Percentiles rank a stretch among this genome's conserved stretches.
phyloP scores from a whole-genome alignment of 2,113 vertebrate species.

The Antennarius striatus region DNA sequence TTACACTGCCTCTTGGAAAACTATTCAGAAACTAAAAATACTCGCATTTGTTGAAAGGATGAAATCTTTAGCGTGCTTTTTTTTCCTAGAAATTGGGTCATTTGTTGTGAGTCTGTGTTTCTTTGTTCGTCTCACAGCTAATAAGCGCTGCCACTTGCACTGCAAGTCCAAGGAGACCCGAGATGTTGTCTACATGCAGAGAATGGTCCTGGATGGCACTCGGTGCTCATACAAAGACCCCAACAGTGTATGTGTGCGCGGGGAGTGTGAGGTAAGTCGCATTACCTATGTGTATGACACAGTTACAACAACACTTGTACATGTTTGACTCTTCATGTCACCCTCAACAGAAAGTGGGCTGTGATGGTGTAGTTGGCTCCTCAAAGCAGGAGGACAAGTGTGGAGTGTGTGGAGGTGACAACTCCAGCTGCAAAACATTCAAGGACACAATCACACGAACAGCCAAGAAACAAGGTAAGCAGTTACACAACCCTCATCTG shows the following conservation, averaged over 20 bases:
- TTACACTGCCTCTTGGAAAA: slow-evolving; percentile 29
- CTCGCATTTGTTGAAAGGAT: slow-evolving; percentile 23
- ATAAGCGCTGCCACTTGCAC: slow-evolving; percentile 92
- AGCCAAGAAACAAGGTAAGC: slow-evolving; percentile 88
- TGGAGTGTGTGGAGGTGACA: slow-evolving; percentile 94
- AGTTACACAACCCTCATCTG: too few species aligned
- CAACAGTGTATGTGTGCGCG: slow-evolving; percentile 92
- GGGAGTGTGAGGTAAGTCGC: slow-evolving; percentile 89
- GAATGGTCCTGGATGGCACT: slow-evolving; percentile 88
- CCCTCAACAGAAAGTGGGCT: slow-evolving; percentile 90
- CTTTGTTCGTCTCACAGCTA: slow-evolving; percentile 78
- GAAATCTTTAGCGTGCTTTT: slow-evolving; percentile 7
- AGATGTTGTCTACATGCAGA: slow-evolving; percentile 90
- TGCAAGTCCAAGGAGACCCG: slow-evolving; percentile 90
- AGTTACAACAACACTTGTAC: background rate
- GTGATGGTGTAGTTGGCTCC: slow-evolving; percentile 93
- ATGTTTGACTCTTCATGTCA: slow-evolving; percentile 21
- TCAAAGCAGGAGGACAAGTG: slow-evolving; percentile 95
- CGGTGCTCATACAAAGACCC: slow-evolving; percentile 96
- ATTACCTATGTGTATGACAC: background rate
- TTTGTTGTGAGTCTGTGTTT: background rate
- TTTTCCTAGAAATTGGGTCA: background rate
- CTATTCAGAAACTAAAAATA: slow-evolving; percentile 34
- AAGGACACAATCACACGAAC: slow-evolving; percentile 89
- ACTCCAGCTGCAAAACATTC: slow-evolving; percentile 91